phyloP scores from a whole-genome alignment of 2,113 vertebrate genomes.

The Zosterops pallidus region DNA sequence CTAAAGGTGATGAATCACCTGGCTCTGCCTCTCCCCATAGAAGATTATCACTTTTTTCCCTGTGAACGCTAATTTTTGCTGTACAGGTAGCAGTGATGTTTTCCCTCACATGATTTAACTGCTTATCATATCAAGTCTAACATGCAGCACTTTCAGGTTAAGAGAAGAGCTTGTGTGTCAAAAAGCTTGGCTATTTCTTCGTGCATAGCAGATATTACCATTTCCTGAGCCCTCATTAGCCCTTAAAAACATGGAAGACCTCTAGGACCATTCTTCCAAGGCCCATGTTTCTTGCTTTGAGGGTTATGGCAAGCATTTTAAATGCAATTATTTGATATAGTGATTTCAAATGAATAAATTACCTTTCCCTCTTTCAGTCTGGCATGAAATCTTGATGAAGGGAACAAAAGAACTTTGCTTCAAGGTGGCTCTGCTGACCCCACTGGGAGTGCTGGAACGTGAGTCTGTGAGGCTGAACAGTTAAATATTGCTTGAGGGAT shows the following conservation, averaged over 20 bases:
- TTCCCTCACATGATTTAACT: background rate
- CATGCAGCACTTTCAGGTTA: background rate
- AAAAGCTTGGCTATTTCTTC: background rate
- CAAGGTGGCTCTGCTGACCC: background rate
- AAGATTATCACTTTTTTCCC: background rate
- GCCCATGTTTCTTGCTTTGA: background rate
- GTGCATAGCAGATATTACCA: background rate
- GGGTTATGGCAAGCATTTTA: background rate
- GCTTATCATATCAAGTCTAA: background rate
- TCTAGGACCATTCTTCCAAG: background rate
- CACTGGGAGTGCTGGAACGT: accelerated
- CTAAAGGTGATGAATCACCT: background rate
- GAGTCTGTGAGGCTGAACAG: background rate
- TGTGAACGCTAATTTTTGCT: background rate
- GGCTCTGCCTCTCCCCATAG: background rate
- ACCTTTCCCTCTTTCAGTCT: background rate
- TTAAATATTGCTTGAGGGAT: background rate
- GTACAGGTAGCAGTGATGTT: background rate
- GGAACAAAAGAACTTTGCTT: background rate
- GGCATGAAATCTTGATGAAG: background rate
- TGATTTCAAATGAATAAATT: background rate
- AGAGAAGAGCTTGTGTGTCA: background rate
- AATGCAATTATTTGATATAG: conserved; percentile 21
- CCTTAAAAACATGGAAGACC: background rate
- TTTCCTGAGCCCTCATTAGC: background rate